phyloP scores from a whole-genome alignment of 2,113 vertebrate genomes.

The Tympanuchus pallidicinctus region DNA sequence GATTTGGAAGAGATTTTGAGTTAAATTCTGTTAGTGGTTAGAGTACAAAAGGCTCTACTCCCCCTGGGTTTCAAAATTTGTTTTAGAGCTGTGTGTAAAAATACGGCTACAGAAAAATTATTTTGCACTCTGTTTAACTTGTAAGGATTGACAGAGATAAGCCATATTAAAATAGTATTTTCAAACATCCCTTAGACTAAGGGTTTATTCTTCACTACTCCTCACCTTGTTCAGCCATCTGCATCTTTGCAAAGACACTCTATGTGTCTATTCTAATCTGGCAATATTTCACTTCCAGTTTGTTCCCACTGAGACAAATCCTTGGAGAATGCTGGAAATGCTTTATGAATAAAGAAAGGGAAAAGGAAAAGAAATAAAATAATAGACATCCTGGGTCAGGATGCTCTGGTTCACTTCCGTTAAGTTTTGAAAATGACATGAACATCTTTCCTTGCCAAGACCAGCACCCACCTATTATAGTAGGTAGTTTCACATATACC shows the following conservation, averaged over 20 bases:
- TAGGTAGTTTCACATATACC: not conserved
- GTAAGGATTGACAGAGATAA: not conserved
- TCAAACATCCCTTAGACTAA: not conserved
- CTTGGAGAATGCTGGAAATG: not conserved
- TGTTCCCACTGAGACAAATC: not conserved
- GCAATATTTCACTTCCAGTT: not conserved
- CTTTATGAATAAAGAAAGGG: not conserved
- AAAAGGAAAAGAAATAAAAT: not conserved
- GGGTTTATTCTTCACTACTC: not conserved
- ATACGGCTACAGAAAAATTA: not conserved
- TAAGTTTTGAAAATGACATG: not conserved
- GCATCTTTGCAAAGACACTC: not conserved
- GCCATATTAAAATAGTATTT: not conserved
- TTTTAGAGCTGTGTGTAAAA: not conserved
- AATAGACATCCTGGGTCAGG: not conserved
- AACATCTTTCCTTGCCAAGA: not conserved
- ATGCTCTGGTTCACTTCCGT: not conserved
- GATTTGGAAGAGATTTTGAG: not conserved
- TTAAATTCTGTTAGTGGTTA: not conserved
- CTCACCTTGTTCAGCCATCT: not conserved
- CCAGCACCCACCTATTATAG: not conserved
- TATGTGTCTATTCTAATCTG: not conserved
- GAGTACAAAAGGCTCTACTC: not conserved
- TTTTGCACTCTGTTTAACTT: not conserved
- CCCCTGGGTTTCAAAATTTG: not conserved